A percentile compares a stretch with the other conserved stretches of the same genome.
Evolutionary conservation across 23 tunicate species (phyloP).

Genomic region (Halocynthia roretzi): DNA sequence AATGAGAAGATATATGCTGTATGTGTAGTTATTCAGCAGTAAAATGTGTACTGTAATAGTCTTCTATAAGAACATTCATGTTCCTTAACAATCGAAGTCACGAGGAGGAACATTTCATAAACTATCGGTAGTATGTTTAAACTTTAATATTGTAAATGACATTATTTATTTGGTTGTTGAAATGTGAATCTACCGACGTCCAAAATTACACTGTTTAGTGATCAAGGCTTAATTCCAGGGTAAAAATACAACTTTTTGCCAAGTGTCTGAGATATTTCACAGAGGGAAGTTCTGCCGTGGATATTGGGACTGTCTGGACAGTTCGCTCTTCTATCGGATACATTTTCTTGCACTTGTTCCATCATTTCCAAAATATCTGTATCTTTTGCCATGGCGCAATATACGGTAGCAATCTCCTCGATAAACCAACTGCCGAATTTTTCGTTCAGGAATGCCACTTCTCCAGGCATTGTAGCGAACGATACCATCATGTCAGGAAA

Average conservation of each 20-base stretch:
- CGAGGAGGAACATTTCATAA: too few relatives aligned
- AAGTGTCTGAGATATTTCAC: background rate
- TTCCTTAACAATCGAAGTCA: too few relatives aligned
- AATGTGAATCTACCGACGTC: too few relatives aligned
- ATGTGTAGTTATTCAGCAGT: too few relatives aligned
- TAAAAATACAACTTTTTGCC: background rate
- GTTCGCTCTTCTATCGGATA: background rate
- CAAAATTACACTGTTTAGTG: background rate
- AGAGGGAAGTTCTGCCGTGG: background rate
- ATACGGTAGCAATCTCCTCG: background rate
- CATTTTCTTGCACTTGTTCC: background rate
- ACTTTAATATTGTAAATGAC: too few relatives aligned
- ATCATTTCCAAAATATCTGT: background rate
- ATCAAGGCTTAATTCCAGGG: background rate
- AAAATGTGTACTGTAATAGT: too few relatives aligned
- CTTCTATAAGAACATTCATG: too few relatives aligned
- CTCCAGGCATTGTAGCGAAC: background rate
- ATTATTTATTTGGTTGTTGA: too few relatives aligned
- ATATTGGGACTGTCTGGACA: background rate
- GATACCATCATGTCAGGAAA: slow-evolving; percentile 5
- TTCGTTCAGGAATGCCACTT: background rate
- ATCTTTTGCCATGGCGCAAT: background rate
- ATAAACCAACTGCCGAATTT: background rate
- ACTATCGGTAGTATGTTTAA: too few relatives aligned
- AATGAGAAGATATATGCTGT: too few relatives aligned